phyloP scores from a whole-genome alignment of 2,888 invertebrate genomes.

The Tuta absoluta region DNA sequence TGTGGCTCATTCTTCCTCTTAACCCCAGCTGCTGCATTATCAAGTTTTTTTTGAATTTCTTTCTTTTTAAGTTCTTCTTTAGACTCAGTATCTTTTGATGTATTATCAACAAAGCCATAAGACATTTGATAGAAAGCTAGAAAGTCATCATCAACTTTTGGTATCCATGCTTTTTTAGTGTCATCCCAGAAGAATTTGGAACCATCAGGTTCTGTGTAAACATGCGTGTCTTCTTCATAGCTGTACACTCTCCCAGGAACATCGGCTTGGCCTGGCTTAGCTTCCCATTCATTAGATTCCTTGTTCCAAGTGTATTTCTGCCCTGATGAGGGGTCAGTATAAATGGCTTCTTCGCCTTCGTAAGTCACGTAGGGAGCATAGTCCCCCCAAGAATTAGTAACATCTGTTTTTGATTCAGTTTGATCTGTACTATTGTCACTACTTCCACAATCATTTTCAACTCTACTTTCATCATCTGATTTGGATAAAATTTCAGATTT shows the following conservation, averaged over 20 bases:
- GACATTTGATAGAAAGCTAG: conserved; percentile 97
- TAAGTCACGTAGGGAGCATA: conserved; percentile 85
- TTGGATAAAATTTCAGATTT: not conserved
- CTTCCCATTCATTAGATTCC: conserved; percentile 75
- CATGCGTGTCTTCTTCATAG: conserved; percentile 88
- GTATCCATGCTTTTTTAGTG: conserved; percentile 96
- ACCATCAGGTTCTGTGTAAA: conserved; percentile 93
- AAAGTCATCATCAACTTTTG: conserved; percentile 98
- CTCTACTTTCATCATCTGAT: conserved; percentile 22
- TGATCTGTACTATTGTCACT: not conserved
- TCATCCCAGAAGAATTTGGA: conserved; percentile 95
- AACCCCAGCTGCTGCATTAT: conserved; percentile 63
- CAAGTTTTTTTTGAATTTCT: conserved; percentile 55
- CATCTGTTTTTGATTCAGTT: conserved; percentile 4
- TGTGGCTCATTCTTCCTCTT: conserved; percentile 82
- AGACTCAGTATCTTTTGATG: conserved; percentile 52
- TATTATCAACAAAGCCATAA: conserved; percentile 91
- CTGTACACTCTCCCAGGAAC: conserved; percentile 79
- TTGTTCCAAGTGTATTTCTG: conserved; percentile 85
- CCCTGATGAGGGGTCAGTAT: conserved; percentile 86
- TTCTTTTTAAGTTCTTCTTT: conserved; percentile 57
- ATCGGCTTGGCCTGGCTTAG: conserved; percentile 54
- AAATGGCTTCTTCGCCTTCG: conserved; percentile 85
- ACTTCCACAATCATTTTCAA: conserved; percentile 24
- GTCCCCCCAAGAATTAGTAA: conserved; percentile 56